Evolutionary conservation across 2,113 vertebrate genomes (phyloP).

Genomic region (Peromyscus californicus): DNA sequence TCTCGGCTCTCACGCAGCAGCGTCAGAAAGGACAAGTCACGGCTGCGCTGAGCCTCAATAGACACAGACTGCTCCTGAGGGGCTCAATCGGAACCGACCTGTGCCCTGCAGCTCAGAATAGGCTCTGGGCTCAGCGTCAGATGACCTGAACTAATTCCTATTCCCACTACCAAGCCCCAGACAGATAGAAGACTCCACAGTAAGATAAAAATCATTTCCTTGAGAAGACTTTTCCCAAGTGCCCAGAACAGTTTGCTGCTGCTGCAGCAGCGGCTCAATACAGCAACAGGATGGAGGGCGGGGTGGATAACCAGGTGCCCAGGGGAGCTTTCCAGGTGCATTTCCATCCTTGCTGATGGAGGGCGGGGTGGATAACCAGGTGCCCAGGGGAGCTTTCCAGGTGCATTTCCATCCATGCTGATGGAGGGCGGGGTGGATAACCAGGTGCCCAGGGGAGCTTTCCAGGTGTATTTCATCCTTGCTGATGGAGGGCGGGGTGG

Average conservation of each 20-base stretch:
- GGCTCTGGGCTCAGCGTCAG: not conserved
- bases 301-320: not conserved
- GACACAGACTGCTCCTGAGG: not conserved
- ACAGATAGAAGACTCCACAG: not conserved
- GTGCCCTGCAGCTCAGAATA: not conserved
- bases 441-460: not conserved
- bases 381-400: not conserved
- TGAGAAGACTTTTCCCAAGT: not conserved
- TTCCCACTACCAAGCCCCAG: not conserved
- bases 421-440: not conserved
- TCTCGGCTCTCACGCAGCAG: not conserved
- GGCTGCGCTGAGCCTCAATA: not conserved
- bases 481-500: accelerated
- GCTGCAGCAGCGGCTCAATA: not conserved
- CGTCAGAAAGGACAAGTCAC: not conserved
- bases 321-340: not conserved
- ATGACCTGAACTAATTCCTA: not conserved
- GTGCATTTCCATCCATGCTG: too few relatives aligned
- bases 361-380: not conserved
- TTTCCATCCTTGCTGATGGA: too few relatives aligned
- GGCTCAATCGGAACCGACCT: not conserved
- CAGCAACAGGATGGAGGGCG: not conserved
- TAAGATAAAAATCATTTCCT: not conserved
- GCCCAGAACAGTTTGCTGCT: not conserved
- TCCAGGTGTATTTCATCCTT: too few relatives aligned